Conservation (phyloP, 2,888 invertebrate species). For the Sarcophaga variegata region DNA sequence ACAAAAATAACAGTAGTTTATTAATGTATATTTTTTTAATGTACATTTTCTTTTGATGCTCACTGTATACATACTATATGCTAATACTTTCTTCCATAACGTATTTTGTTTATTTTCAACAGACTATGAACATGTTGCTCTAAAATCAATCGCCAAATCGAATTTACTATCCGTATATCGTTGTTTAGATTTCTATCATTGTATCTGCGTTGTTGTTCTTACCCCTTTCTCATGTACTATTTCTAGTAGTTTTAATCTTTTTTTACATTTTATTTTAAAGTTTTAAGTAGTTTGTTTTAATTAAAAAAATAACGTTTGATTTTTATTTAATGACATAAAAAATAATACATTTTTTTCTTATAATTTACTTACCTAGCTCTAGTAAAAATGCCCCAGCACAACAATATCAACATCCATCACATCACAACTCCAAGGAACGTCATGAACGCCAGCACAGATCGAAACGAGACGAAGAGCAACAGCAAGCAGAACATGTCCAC, state of each 20-base stretch:
- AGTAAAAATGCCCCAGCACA: conserved; percentile 76
- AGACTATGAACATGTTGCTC: conserved; percentile 80
- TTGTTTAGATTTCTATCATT: conserved; percentile 32
- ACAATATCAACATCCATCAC: conserved; percentile 66
- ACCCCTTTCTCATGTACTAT: conserved; percentile 48
- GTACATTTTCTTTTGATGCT: no score
- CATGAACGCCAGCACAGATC: conserved; percentile 73
- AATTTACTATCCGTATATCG: conserved; percentile 42
- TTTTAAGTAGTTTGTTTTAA: conserved; percentile 66
- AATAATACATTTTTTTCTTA: conserved; percentile 7
- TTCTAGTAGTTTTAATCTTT: conserved; percentile 48
- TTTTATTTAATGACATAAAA: conserved; percentile 40
- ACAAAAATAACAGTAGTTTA: no score
- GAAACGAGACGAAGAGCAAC: conserved; percentile 74
- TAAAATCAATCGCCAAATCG: conserved; percentile 27
- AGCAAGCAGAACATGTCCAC: conserved; percentile 54
- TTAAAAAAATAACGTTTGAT: conserved; percentile 25
- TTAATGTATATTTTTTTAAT: no score
- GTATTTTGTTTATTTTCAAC: conserved; percentile 65
- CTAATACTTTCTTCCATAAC: not conserved
- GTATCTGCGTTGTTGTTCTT: conserved; percentile 63
- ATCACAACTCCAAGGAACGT: conserved; percentile 43
- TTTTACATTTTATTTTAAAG: conserved; percentile 36
- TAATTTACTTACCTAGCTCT: conserved; percentile 72
- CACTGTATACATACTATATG: no score